These are phyloP conservation scores for Labia minor DNA, from an alignment of 2,888 invertebrate genomes.

Conservation along the genomic window DNA sequence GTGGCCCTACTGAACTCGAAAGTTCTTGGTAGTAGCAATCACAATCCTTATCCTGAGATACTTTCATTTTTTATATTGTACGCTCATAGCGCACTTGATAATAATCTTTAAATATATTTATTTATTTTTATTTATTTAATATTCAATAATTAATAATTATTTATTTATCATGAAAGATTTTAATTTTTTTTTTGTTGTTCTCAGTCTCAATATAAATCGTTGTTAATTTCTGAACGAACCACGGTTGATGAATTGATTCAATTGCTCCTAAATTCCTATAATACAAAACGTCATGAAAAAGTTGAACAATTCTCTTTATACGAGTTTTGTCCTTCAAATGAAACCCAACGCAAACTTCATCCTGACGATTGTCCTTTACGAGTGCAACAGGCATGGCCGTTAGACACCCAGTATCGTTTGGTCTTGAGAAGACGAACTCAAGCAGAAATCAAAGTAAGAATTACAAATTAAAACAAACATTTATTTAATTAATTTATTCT, in stretches of 20 bases:
- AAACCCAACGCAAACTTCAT: slow-evolving; percentile 78
- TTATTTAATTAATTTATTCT: not conserved
- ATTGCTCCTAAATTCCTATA: slow-evolving; percentile 73
- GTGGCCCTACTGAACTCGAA: too few species aligned
- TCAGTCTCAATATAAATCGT: slow-evolving; percentile 83
- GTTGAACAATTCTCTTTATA: slow-evolving; percentile 80
- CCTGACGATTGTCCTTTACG: slow-evolving; percentile 74
- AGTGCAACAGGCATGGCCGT: slow-evolving; percentile 62
- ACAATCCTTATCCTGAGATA: too few species aligned
- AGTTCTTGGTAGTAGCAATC: too few species aligned
- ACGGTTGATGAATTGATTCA: slow-evolving; percentile 79
- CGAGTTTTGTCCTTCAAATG: slow-evolving; percentile 68
- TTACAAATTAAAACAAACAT: not conserved
- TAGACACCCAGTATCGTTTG: slow-evolving; percentile 46
- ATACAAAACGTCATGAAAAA: slow-evolving; percentile 55
- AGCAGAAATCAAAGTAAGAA: slow-evolving; percentile 32
- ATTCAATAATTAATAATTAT: too few species aligned
- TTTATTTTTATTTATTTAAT: too few species aligned
- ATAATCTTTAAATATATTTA: too few species aligned
- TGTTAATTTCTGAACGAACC: slow-evolving; percentile 79
- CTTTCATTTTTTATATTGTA: too few species aligned
- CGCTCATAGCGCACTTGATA: too few species aligned
- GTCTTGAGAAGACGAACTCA: not conserved
- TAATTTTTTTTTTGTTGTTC: too few species aligned
- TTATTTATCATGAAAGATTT: too few species aligned